A percentile compares a stretch with the other conserved stretches of the same genome.
These are phyloP conservation scores for Dermochelys coriacea DNA, from an alignment of 2,797 vertebrate species.

Conservation along the genomic window DNA sequence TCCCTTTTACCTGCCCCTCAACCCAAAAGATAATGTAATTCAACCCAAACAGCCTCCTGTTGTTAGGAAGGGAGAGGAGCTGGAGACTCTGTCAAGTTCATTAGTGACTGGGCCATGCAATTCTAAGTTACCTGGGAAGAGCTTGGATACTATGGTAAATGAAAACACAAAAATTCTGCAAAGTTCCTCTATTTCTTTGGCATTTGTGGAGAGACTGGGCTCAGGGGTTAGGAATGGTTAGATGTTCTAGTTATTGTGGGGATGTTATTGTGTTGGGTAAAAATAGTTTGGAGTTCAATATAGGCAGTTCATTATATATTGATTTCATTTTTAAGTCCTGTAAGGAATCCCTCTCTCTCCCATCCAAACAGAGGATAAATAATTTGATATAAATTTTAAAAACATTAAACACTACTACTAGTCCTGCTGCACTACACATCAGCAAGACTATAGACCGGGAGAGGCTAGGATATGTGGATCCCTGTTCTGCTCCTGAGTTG, in stretches of 20 bases:
- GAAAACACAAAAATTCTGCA: slow-evolving; percentile 14
- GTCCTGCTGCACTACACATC: not conserved
- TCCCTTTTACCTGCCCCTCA: not conserved
- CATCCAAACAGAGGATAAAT: not conserved
- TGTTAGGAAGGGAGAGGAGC: not conserved
- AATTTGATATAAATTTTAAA: not conserved
- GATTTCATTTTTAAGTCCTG: slow-evolving; percentile 19
- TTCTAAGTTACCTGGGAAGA: not conserved
- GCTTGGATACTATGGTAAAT: not conserved
- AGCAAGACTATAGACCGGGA: not conserved
- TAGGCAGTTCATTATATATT: slow-evolving; percentile 16
- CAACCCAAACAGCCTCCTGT: not conserved
- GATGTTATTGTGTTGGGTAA: not conserved
- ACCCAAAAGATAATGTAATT: not conserved
- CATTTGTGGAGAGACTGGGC: not conserved
- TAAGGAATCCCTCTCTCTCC: too few relatives aligned
- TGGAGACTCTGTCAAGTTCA: not conserved
- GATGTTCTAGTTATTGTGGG: not conserved
- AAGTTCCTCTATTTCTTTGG: not conserved
- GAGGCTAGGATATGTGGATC: not conserved
- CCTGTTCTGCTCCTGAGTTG: not conserved
- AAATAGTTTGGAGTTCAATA: not conserved
- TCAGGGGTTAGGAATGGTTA: not conserved
- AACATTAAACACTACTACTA: not conserved
- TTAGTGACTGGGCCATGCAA: not conserved